phyloP scores from a whole-genome alignment of 2,797 vertebrate species.

The Chelmon rostratus region DNA sequence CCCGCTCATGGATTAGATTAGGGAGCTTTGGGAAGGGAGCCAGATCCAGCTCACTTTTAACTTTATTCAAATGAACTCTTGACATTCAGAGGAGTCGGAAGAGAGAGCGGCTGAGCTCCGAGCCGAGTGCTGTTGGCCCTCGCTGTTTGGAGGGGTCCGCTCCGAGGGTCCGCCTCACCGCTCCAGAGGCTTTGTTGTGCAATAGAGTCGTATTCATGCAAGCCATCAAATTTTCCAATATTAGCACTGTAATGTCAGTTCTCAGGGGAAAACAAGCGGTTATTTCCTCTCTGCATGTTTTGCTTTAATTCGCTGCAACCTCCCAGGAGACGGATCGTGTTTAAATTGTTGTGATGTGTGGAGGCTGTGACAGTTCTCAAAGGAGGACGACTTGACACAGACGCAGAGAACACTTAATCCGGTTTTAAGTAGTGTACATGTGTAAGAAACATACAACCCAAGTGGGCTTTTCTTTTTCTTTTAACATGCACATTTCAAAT shows the following conservation, averaged over 20 bases:
- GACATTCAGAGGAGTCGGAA: slow-evolving; percentile 54
- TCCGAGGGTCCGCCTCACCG: slow-evolving; percentile 45
- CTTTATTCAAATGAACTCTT: slow-evolving; percentile 79
- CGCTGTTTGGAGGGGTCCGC: slow-evolving; percentile 46
- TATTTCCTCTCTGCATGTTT: slow-evolving; percentile 61
- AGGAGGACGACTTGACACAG: neutral
- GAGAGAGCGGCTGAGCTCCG: slow-evolving; percentile 51
- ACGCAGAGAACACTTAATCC: slow-evolving; percentile 44
- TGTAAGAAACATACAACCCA: neutral
- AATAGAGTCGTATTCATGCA: slow-evolving; percentile 59
- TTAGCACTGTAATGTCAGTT: slow-evolving; percentile 50
- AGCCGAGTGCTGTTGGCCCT: slow-evolving; percentile 48
- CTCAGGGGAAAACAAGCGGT: slow-evolving; percentile 59
- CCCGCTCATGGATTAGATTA: slow-evolving; percentile 70
- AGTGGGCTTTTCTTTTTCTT: slow-evolving; percentile 12
- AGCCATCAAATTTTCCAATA: slow-evolving; percentile 55
- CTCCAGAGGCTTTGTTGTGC: slow-evolving; percentile 66
- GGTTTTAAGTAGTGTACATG: slow-evolving; percentile 19
- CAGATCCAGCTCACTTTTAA: slow-evolving; percentile 70
- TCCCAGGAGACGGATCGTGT: slow-evolving; percentile 50
- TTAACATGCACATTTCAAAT: slow-evolving; percentile 1
- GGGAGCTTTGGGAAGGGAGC: slow-evolving; percentile 47
- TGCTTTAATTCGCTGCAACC: slow-evolving; percentile 32
- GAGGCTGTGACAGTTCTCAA: slow-evolving; percentile 44
- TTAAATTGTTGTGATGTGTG: slow-evolving; percentile 53